phyloP scores from a whole-genome alignment of 1,140 invertebrate genomes.

The Aphidius gifuensis region DNA sequence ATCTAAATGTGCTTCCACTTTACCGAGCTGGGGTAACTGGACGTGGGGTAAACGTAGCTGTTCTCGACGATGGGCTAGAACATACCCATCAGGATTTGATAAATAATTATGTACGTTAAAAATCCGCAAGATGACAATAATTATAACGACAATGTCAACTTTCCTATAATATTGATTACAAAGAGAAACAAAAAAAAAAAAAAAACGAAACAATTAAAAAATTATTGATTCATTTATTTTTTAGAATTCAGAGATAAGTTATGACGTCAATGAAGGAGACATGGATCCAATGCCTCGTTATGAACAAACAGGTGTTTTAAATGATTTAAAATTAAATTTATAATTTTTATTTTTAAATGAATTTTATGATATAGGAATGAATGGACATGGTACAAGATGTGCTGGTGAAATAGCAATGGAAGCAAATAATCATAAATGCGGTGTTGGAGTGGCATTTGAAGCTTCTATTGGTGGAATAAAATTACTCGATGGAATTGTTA shows the following conservation, averaged over 20 bases:
- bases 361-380: slow-evolving; percentile 42
- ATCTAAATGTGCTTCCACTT: slow-evolving; percentile 75
- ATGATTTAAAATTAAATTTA: not conserved
- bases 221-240: slow-evolving; percentile 18
- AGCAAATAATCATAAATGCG: slow-evolving; percentile 82
- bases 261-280: slow-evolving; percentile 77
- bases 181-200: no score
- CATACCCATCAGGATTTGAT: slow-evolving; percentile 75
- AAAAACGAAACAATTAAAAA: not conserved
- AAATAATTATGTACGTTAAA: slow-evolving; percentile 67
- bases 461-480: slow-evolving; percentile 80
- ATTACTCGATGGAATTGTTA: slow-evolving; percentile 88
- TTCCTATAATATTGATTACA: not conserved
- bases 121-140: slow-evolving; percentile 20
- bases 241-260: slow-evolving; percentile 80
- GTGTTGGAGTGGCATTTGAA: slow-evolving; percentile 81
- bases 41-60: slow-evolving; percentile 72
- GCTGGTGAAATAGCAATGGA: slow-evolving; percentile 84
- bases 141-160: not conserved
- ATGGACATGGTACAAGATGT: slow-evolving; percentile 79
- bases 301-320: slow-evolving; percentile 50
- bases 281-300: slow-evolving; percentile 73
- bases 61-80: slow-evolving; percentile 86
- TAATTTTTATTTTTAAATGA: not conserved
- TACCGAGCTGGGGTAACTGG: slow-evolving; percentile 80